Base-by-base conservation (phyloP, 2,113 vertebrate genomes). In the Toxotes jaculatrix region DNA sequence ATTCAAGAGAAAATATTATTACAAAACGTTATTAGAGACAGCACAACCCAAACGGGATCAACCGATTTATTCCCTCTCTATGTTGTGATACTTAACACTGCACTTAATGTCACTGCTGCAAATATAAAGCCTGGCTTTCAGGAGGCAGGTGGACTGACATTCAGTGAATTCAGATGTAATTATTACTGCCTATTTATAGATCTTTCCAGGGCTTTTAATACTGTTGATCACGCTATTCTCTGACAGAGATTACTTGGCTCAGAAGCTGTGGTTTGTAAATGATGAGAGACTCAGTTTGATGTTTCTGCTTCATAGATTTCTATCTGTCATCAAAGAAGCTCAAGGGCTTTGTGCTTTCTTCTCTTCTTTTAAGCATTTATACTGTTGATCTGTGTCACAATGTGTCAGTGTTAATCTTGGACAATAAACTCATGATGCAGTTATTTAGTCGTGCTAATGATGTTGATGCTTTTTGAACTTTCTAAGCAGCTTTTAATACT, bases 161-260 rank as follows among this genome's bases (percentile, higher is more conserved):
- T 79, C 27, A 64, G 27, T 27, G 27, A 27, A 80, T 74, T 72
- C 76, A 68, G 47, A 68, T 61, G 40, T 77, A 80, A 89, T 86
- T 86, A 80, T 77, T 80, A 21, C 38, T 40, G 40, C 27, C 73
- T 86, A 90, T 88, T 86, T 87, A 82, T 89, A 89, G 88, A 77
- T 72, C 32, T 71, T 83, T 82, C 21, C 67, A 42, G n/a, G 57
- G 61, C 45, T 75, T 82, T 66, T 77, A 69, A 74, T 84, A 45
- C 59, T 16, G 65, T 81, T 90, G 77, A 90, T 92, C 77, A 67
- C 42, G 76, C 43, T 63, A n/a, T 83, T 83, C 47, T 75, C 62
- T 73, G 72, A 82, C 80, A 70, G 79, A 74, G 71, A 91, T 88
- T 74, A 76, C 70, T 74, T 69, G 74, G 67, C 69, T 63, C 45